Evolutionary conservation across 2,888 invertebrate species (phyloP), one percentile per base, ranked within the genome.

Genomic region (Drosophila infuscata): DNA sequence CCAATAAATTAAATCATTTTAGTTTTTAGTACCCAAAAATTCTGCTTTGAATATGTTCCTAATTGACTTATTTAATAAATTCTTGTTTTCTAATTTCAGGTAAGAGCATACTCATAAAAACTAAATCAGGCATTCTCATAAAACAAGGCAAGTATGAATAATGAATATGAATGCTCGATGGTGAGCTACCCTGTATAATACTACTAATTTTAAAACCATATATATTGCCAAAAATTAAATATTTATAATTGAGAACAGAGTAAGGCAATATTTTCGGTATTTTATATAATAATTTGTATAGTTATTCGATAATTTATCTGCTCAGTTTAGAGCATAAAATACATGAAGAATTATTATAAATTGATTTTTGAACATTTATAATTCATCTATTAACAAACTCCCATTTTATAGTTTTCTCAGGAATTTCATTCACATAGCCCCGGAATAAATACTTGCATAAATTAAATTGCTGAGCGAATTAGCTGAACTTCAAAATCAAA

Each of bases 61-160:
- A 57, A 72, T 63, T 20, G 30, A 57, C 29, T 62, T 49, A 52
- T 59, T 32, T 49, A 12, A 51, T 64, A 52, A 73, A 62, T 70
- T 78, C 56, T 75, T 41, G 51, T 70, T 66, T 69, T 83, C n/a
- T 82, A 57, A 67, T 86, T 86, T 63, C 88, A 86, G 86, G 86
- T 86, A 88, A 89, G 88, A 69, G 32, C 5, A 54, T 53, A 51
- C 60, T 33, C 35, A 36, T 57, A 29, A 57, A 61, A 53, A 51
- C 38, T 3, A 33, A 53, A 49, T 30, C 36, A 33, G 58, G 11
- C 52, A 29, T 53, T 33, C 6, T 30, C 41, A 48, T 68, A 43
- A 65, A 70, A 65, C 7, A 20, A 54, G 61, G 41, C 70, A 51
- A 64, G 51, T 70, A 53, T 49, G 52, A 52, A 57, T 49, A 12